A percentile compares a stretch with the other conserved stretches of the same genome.
Evolutionary conservation across 2,888 invertebrate species (phyloP).

Genomic region (Cephus sareptanus): DNA sequence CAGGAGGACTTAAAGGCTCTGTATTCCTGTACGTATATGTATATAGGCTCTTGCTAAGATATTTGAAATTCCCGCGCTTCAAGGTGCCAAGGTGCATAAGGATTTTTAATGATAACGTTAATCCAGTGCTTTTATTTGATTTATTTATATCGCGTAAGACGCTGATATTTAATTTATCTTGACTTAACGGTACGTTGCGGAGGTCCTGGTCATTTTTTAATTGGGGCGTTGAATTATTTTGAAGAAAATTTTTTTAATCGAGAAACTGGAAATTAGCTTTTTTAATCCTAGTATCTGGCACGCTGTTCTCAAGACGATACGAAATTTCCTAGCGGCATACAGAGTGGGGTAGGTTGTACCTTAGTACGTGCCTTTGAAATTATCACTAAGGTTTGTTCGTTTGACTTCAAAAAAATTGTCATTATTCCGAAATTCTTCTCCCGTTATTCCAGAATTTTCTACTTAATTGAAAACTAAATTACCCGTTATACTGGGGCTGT

Average conservation of each 20-base stretch:
- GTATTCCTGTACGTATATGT: no score
- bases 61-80: not conserved
- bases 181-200: no score
- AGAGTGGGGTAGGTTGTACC: not conserved
- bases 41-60: not conserved
- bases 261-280: not conserved
- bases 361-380: not conserved
- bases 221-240: not conserved
- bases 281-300: not conserved
- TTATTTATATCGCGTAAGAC: not conserved
- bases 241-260: not conserved
- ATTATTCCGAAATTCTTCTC: not conserved
- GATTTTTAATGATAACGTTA: not conserved
- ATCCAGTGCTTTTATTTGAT: not conserved
- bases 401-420: not conserved
- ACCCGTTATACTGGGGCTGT: not conserved
- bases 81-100: not conserved
- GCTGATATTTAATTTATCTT: not conserved
- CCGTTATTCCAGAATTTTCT: not conserved
- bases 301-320: not conserved
- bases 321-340: not conserved
- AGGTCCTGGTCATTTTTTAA: not conserved
- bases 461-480: not conserved
- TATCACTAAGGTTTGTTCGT: not conserved
- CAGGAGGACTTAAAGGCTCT: not conserved